Evolutionary conservation across 2,888 invertebrate species (phyloP).

Genomic region (Noctua janthina): DNA sequence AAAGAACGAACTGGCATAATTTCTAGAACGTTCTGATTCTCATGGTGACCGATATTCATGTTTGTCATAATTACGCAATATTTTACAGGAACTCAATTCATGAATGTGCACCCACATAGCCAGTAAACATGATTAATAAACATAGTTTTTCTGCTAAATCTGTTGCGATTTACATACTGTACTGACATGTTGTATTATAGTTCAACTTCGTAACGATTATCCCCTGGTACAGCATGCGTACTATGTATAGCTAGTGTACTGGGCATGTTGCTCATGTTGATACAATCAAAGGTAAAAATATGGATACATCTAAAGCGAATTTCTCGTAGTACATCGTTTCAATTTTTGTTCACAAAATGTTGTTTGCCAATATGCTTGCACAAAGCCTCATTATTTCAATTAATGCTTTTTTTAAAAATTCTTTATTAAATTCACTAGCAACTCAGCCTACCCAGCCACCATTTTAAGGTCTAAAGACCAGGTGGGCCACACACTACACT

Average conservation of each 20-base stretch:
- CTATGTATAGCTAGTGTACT: neutral
- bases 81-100: neutral
- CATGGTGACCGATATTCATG: neutral
- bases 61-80: neutral
- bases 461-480: neutral
- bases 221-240: neutral
- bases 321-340: neutral
- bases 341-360: neutral
- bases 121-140: constrained; percentile 1
- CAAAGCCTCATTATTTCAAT: neutral
- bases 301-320: neutral
- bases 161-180: constrained; percentile 24
- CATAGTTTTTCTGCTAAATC: constrained; percentile 10
- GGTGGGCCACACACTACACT: neutral
- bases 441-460: neutral
- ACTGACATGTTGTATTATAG: neutral
- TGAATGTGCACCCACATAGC: neutral
- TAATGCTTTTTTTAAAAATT: too few relatives aligned
- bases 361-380: neutral
- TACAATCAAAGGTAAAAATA: neutral
- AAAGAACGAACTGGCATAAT: neutral
- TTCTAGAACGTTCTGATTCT: neutral
- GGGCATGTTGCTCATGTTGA: too few relatives aligned
- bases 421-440: neutral
- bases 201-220: neutral